A percentile compares a stretch with the other conserved stretches of the same genome.
Evolutionary conservation across 2,888 invertebrate species (phyloP).

Genomic region (Iselma pallidipennis): DNA sequence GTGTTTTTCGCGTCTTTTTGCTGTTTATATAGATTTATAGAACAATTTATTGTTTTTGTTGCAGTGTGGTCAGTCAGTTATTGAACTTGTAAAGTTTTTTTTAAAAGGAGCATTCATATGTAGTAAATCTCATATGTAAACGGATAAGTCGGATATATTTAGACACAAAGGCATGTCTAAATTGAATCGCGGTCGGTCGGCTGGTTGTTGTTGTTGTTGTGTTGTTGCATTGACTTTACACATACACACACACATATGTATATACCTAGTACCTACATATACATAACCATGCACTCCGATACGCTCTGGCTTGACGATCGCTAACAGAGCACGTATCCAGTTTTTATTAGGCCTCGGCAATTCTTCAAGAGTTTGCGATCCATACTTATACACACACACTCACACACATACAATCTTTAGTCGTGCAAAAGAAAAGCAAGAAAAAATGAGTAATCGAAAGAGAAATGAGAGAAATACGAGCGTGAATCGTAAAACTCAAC

Average conservation of each 20-base stretch:
- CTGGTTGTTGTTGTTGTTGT: neutral
- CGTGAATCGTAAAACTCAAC: neutral
- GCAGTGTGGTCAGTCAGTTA: constrained; percentile 15
- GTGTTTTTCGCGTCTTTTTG: no score
- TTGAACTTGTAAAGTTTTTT: constrained; percentile 17
- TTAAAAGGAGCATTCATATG: constrained; percentile 5
- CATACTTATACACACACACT: constrained; percentile 3
- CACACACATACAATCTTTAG: neutral
- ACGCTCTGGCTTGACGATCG: constrained; percentile 41
- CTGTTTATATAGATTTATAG: neutral
- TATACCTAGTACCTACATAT: neutral
- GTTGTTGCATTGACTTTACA: constrained; percentile 26
- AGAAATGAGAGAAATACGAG: neutral
- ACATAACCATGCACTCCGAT: constrained; percentile 38
- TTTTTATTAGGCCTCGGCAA: constrained; percentile 32
- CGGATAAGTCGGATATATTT: constrained; percentile 34
- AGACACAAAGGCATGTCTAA: constrained; percentile 42
- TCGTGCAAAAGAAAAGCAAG: neutral
- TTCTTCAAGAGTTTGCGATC: constrained; percentile 13
- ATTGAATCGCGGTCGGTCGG: constrained; percentile 34
- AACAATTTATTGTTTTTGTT: neutral
- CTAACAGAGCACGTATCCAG: constrained; percentile 41
- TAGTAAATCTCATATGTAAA: constrained; percentile 26
- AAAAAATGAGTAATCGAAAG: neutral
- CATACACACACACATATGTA: neutral